A percentile compares a stretch with the other conserved stretches of the same genome.
phyloP scores from a whole-genome alignment of 2,888 invertebrate species.

The Sinelater perroti region DNA sequence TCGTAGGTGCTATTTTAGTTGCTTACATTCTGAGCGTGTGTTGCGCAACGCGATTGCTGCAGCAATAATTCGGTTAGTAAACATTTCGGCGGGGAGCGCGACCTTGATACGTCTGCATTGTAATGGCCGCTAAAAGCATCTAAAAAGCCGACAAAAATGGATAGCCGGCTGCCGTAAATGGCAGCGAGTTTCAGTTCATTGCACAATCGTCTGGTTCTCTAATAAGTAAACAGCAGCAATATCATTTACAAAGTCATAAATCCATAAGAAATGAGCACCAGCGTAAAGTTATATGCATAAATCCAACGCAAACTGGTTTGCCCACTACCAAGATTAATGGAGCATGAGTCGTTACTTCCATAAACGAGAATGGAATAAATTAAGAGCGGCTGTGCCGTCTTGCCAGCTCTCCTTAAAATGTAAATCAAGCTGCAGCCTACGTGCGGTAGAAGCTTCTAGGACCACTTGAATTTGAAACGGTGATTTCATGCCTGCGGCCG shows the following conservation, averaged over 20 bases:
- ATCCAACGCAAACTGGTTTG: conserved; percentile 28
- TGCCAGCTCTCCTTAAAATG: conserved; percentile 39
- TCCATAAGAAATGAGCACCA: conserved; percentile 23
- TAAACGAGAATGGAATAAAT: conserved; percentile 28
- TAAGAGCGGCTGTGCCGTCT: conserved; percentile 19
- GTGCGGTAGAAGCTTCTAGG: conserved; percentile 5
- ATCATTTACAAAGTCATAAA: conserved; percentile 24
- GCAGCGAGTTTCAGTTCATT: conserved; percentile 15
- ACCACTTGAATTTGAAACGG: conserved; percentile 10
- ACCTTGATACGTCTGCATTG: background rate
- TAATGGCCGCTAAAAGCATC: background rate
- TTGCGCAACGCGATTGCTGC: too few relatives aligned
- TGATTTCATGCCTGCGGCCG: conserved; percentile 8
- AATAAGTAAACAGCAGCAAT: conserved; percentile 20
- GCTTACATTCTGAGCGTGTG: too few relatives aligned
- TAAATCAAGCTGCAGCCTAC: conserved; percentile 36
- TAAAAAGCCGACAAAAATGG: background rate
- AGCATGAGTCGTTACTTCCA: conserved; percentile 29
- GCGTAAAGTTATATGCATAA: conserved; percentile 28
- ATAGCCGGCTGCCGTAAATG: conserved; percentile 6
- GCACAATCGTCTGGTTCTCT: conserved; percentile 18
- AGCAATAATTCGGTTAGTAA: background rate
- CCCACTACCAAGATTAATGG: conserved; percentile 29
- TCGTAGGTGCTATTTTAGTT: too few relatives aligned
- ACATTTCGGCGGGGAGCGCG: too few relatives aligned